These are phyloP conservation scores for Caenorhabditis tropicalis DNA, from an alignment of 1,140 invertebrate species.

Conservation along the genomic window DNA sequence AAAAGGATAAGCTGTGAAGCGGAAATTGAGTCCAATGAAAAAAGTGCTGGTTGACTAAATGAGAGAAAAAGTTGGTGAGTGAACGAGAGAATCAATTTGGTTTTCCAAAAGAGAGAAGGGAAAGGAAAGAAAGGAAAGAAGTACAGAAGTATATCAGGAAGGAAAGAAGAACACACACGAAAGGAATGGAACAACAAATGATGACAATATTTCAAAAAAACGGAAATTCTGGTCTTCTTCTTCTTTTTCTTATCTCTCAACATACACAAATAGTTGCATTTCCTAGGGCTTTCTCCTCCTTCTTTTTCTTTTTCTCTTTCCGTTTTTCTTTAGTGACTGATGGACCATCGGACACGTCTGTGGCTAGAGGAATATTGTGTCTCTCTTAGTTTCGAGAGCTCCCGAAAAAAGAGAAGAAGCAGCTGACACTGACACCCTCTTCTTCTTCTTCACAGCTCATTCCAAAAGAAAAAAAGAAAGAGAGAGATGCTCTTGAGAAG, in stretches of 20 bases:
- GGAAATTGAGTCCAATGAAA: constrained; percentile 19
- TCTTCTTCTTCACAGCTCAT: constrained; percentile 13
- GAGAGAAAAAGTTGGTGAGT: not conserved
- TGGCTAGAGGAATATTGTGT: not conserved
- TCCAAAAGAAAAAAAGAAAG: not conserved
- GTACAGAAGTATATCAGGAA: too few relatives aligned
- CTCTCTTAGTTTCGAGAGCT: not conserved
- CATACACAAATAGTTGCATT: constrained; percentile 29
- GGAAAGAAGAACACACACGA: not conserved
- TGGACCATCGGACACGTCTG: constrained; percentile 38
- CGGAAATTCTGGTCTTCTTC: not conserved
- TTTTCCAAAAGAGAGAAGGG: not conserved
- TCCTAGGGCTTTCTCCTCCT: not conserved
- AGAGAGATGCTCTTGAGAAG: constrained; percentile 1
- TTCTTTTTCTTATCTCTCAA: constrained; percentile 22
- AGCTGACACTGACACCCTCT: constrained; percentile 36
- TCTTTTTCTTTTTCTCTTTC: not conserved
- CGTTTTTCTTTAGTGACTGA: constrained; percentile 1
- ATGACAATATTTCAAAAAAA: constrained; percentile 26
- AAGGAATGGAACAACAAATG: constrained; percentile 17
- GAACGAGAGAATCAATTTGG: not conserved
- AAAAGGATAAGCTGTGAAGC: not conserved
- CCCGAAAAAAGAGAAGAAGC: not conserved
- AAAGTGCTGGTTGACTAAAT: too few relatives aligned
- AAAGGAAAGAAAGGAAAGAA: too few relatives aligned